Base-by-base conservation (phyloP, 2,797 vertebrate species). In the Calcarius lapponicus region DNA sequence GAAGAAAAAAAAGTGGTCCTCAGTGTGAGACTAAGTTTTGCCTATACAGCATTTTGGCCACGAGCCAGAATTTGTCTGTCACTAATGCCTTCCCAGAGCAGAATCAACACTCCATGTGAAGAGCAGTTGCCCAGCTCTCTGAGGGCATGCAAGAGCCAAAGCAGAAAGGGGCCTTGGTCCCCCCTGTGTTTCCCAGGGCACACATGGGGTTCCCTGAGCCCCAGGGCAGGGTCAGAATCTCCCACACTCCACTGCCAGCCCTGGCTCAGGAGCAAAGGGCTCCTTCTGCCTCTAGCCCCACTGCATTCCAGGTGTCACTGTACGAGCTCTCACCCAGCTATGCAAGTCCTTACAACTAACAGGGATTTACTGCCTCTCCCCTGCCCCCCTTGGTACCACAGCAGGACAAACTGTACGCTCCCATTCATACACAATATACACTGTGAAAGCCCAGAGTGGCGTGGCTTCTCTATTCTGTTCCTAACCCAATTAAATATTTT, bases 71-170 rank as follows among this genome's bases (percentile, higher is more conserved):
- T 66, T 75, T 36, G 17, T 10, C 38, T 62, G 36, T 64, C 80
- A 7, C 17, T 34, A 17, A 51, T 22, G 31, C 28, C 25, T 43
- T 32, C 40, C 60, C 31, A 14, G 2, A 71, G 10, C 42, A 70
- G 61, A 58, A 25, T 3, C n/a, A 32, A 21, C 0, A 1, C 10
- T 12, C 12, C 9, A 1, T 10, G 58, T 29, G 51, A 56, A 34
- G 53, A 54, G 64, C n/a, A 29, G 56, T 4, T 42, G 50, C 40
- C 53, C 17, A 7, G 8, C n/a, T 58, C 50, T 26, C 31, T 9
- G 45, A 7, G 7, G 40, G 34, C 8, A 24, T 0, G 2, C 56
- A 42, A 15, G 51, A 73, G 21, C 34, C 53, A 64, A 47, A 29
- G 4, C 66, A 64, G 54, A 31, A 32, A 36, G 34, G 31, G 42